Evolutionary conservation across 2,888 invertebrate genomes (phyloP), one percentile per base, ranked within the genome.

Genomic region (Nemotelus pantherinus): DNA sequence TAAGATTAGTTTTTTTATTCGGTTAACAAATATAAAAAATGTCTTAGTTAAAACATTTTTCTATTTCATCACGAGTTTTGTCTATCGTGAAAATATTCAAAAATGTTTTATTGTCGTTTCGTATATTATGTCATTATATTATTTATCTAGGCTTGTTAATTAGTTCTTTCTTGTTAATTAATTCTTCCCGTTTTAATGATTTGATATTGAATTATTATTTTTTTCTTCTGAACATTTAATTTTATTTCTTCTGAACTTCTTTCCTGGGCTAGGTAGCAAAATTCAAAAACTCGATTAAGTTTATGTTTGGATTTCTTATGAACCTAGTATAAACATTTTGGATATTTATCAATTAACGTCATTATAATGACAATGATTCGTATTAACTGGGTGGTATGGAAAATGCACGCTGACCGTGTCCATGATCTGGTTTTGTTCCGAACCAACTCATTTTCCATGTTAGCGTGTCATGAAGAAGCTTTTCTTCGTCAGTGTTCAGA

Each of bases 401-500:
- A 84, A 89, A 89, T 43, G 90, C 88, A 80, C 88, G 88, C 82
- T 89, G 89, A 41, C 88, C 88, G 77, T 86, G 87, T 77, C 89
- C 88, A 81, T 90, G 86, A 83, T 90, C 90, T 2, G 91, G 91
- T 68, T 77, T 88, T 3, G 90, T 87, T 3, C 92, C 91, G 74
- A 87, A 87, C 87, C 87, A 87, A 79, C 87, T 87, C 86, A 86
- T 87, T 82, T 86, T 86, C 85, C 87, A 87, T 78, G 86, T 87
- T 9, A 87, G 81, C 5, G 87, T 87, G 77, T 87, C 87, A 75
- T 93, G 91, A 5, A 97, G 89, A 6, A 96, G 86, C 82, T 93
- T 92, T 84, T 97, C 96, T 87, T 97, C 97, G 83, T 96, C 96
- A 43, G 92, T 90, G 0, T 93, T 93, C 80, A 97, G 93, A 80